Percentiles rank a stretch among this genome's conserved stretches.
Conservation (phyloP, 2,888 invertebrate genomes). For the Molorchus minor region DNA sequence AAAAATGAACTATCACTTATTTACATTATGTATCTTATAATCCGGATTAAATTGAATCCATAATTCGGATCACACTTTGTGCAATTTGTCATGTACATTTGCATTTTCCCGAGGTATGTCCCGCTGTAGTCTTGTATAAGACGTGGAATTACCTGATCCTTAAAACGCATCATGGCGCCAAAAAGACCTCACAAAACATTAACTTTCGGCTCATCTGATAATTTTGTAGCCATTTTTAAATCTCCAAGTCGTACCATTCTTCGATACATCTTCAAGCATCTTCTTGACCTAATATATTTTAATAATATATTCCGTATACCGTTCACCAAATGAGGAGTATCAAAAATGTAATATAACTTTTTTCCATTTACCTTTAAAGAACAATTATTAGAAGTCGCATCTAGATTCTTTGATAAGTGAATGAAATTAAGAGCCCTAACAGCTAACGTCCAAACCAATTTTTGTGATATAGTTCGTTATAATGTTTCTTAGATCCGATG, state of each 20-base stretch:
- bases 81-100: too few relatives aligned
- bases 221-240: constrained; percentile 10
- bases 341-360: neutral
- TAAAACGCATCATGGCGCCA: too few relatives aligned
- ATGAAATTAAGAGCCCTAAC: neutral
- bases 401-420: neutral
- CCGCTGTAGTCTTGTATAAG: too few relatives aligned
- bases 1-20: too few relatives aligned
- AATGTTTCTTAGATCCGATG: neutral
- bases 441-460: neutral
- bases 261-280: constrained; percentile 1
- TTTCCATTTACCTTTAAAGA: neutral
- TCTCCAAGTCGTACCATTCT: constrained; percentile 5
- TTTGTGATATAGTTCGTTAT: neutral
- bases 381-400: neutral
- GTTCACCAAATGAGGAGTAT: constrained; percentile 7
- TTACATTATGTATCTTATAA: too few relatives aligned
- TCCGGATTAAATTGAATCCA: too few relatives aligned
- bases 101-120: too few relatives aligned
- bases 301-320: constrained; percentile 5
- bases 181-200: too few relatives aligned
- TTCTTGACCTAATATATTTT: neutral
- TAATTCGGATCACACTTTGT: too few relatives aligned
- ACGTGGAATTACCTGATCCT: too few relatives aligned
- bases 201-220: too few relatives aligned